Base-by-base conservation (phyloP, 2,888 invertebrate genomes). In the Thecophora atra region DNA sequence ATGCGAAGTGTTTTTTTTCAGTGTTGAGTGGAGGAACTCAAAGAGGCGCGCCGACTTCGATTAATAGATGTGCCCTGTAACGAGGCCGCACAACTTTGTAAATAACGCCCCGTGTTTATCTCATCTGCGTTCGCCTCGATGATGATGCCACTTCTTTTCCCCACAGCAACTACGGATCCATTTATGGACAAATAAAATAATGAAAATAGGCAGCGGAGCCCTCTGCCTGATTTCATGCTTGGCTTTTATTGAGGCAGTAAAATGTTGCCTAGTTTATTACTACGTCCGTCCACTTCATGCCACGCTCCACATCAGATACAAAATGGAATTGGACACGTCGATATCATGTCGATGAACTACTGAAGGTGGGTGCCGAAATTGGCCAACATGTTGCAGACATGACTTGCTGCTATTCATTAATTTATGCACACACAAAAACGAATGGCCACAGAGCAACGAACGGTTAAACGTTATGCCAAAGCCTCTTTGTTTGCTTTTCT, bases 141-240 rank as follows among this genome's bases (percentile, higher is more conserved):
- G 11, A 30, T 21, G 42, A 2, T 21, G 19, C 37, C 63, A 0
- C 42, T 60, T 3, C 19, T n/a, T 26, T 26, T 52, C 11, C 15
- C 11, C 52, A 2, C 6, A 19, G 21, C 13, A 69, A 75, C 80
- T 83, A 82, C 80, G 78, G 78, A 78, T 81, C 78, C 81, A 80
- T 84, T 84, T 84, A 85, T 84, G 77, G 81, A 80, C 80, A 81
- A 85, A 85, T 84, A 85, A 85, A 85, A 83, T 85, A 83, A 37
- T 37, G 37, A 11, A 83, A 84, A 85, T 83, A 80, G 80, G 83
- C 78, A 80, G 80, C 80, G 79, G 81, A 78, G 81, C 78, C 76
- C 74, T 73, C 72, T 69, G 76, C 74, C 78, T 77, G 72, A 78
- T 79, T 69, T 67, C 81, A 82, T 84, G 81, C 83, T 84, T 79